Conservation (phyloP, 2,888 invertebrate species). For the Amiota mariae region DNA sequence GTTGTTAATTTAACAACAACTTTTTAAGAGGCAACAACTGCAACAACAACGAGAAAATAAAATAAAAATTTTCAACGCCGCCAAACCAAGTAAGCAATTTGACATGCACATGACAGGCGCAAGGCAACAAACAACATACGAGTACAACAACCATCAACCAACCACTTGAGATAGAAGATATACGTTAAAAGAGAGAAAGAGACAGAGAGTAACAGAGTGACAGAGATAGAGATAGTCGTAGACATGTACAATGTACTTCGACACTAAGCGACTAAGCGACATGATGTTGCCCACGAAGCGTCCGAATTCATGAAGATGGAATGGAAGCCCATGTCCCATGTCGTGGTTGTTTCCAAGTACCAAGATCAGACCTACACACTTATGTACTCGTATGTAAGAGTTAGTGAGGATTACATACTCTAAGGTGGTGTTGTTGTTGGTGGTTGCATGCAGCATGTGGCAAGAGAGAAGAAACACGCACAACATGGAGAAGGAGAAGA, state of each 20-base stretch:
- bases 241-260: slow-evolving; percentile 1
- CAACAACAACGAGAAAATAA: slow-evolving; percentile 1
- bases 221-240: background rate
- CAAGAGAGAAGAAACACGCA: slow-evolving; percentile 3
- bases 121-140: background rate
- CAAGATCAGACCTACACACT: slow-evolving; percentile 1
- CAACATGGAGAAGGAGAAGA: background rate
- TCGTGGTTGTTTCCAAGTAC: no score
- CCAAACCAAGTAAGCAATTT: slow-evolving; percentile 15
- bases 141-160: no score
- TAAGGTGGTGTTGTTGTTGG: background rate
- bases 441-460: background rate
- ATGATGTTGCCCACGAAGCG: background rate
- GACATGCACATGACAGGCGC: slow-evolving; percentile 27
- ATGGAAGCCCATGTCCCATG: background rate
- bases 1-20: slow-evolving; percentile 23
- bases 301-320: background rate
- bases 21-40: background rate
- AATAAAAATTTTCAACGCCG: slow-evolving; percentile 17
- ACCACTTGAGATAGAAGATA: no score
- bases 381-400: background rate
- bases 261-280: slow-evolving; percentile 7
- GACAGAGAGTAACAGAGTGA: background rate
- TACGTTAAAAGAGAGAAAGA: background rate
- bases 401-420: background rate